Percentiles rank a stretch among this genome's conserved stretches.
These are phyloP conservation scores for Tinea semifulvella DNA, from an alignment of 2,888 invertebrate genomes.

Conservation along the genomic window DNA sequence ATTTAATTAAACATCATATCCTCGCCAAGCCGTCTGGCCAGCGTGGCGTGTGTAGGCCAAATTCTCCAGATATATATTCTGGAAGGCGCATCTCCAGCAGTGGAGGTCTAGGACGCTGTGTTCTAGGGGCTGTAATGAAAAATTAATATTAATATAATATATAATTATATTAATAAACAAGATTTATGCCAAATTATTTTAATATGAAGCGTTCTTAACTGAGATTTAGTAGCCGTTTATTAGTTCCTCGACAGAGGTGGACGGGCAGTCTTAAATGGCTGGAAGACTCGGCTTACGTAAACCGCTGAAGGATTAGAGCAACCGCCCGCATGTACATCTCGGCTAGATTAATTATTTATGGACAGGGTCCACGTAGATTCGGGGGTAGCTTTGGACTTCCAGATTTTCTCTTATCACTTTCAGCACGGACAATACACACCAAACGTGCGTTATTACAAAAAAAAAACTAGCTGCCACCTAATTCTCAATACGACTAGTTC, in stretches of 20 bases:
- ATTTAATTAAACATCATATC: too few species aligned
- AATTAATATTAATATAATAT: not conserved
- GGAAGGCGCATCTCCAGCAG: too few species aligned
- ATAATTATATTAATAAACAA: not conserved
- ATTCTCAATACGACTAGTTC: too few species aligned
- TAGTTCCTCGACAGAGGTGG: constrained; percentile 6
- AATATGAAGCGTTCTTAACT: not conserved
- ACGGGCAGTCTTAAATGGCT: constrained; percentile 8
- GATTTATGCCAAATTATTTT: too few species aligned
- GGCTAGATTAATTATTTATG: constrained; percentile 64
- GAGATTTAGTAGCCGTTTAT: not conserved
- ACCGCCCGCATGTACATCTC: constrained; percentile 48
- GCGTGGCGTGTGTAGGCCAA: too few species aligned
- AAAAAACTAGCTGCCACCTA: too few species aligned
- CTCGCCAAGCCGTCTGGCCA: too few species aligned
- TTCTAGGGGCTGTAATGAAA: too few species aligned
- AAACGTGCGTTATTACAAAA: too few species aligned
- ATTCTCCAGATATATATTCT: too few species aligned
- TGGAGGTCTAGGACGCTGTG: too few species aligned
- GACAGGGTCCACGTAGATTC: constrained; percentile 41
- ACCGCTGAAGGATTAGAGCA: constrained; percentile 42
- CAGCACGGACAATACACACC: too few species aligned
- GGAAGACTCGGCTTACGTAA: constrained; percentile 10
- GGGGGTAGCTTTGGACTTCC: constrained; percentile 54
- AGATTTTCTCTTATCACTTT: constrained; percentile 57